Evolutionary conservation across 2,888 invertebrate genomes (phyloP), one percentile per base, ranked within the genome.

Genomic region (Parochlus steinenii): DNA sequence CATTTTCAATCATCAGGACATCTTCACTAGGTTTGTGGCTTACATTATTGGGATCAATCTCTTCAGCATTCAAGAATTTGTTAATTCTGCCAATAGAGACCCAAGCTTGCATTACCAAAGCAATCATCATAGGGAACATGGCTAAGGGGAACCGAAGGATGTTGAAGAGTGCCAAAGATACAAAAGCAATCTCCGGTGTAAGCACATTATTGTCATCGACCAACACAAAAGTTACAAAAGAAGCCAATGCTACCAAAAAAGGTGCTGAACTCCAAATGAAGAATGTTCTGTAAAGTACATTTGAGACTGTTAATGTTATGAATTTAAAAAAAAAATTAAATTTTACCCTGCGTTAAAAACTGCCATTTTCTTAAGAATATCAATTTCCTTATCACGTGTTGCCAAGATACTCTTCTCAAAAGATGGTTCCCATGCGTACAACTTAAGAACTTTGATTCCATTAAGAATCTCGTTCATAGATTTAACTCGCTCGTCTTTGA

Each of bases 211-310:
- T 50, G 6, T 51, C 48, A 37, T 58, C 58, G 3, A 53, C 42
- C 17, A 62, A 42, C 2, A 65, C 59, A 44, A 49, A 58, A 4
- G 50, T 51, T 4, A 52, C 50, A 42, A 56, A 57, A 11, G 55
- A 58, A 33, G 42, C 53, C 39, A 48, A 44, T 4, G 52, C 47
- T 45, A 69, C 72, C 52, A 72, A 44, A 48, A 72, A 71, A 5
- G 74, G 73, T 3, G 71, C 65, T 46, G 66, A 65, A 16, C 63
- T 62, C 67, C 71, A 74, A 39, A 68, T 61, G 46, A 71, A 68
- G 30, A 67, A 63, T n/a, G 65, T 61, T 31, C 37, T 30, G 8
- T 8, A 7, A 22, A 22, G 8, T 8, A 8, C 8, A 7, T 8
- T 22, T 22, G 6, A 22, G 8, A 22, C 6, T 6, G 8, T 6